Percentiles rank a stretch among this genome's conserved stretches.
Conservation (phyloP, 2,888 invertebrate genomes). For the Pegoplata infirma region DNA sequence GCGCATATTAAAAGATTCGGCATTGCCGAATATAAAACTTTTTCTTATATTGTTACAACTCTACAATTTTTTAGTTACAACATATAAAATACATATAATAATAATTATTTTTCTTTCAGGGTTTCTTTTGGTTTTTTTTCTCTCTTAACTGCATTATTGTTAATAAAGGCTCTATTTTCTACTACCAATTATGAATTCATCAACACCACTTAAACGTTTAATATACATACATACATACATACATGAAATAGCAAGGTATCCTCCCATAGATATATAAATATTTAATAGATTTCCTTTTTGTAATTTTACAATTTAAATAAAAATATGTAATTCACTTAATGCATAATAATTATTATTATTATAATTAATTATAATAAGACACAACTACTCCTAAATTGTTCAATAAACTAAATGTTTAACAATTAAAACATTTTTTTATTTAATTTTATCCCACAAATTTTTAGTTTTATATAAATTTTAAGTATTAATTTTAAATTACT, state of each 20-base stretch:
- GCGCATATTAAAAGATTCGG: too few relatives aligned
- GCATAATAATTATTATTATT: neutral
- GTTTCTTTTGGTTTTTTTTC: too few relatives aligned
- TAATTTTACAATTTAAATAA: neutral
- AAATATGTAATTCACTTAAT: too few relatives aligned
- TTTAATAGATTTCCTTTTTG: neutral
- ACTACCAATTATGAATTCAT: neutral
- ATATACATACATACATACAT: neutral
- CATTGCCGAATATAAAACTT: too few relatives aligned
- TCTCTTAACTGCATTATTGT: too few relatives aligned
- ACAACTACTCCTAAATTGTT: constrained; percentile 2
- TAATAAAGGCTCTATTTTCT: neutral
- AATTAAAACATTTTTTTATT: neutral
- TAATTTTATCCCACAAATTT: constrained; percentile 33
- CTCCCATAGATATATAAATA: neutral
- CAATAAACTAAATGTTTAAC: too few relatives aligned
- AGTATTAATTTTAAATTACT: constrained; percentile 31
- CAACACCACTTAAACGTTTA: neutral
- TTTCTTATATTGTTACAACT: too few relatives aligned
- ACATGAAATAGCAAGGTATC: neutral
- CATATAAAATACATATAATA: neutral
- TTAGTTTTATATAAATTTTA: constrained; percentile 43
- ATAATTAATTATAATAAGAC: constrained; percentile 9
- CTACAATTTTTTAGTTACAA: too few relatives aligned
- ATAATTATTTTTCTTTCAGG: neutral